Percentiles rank a stretch among this genome's conserved stretches.
Conservation (phyloP, 2,113 vertebrate species). For the Lophotis ruficrista region DNA sequence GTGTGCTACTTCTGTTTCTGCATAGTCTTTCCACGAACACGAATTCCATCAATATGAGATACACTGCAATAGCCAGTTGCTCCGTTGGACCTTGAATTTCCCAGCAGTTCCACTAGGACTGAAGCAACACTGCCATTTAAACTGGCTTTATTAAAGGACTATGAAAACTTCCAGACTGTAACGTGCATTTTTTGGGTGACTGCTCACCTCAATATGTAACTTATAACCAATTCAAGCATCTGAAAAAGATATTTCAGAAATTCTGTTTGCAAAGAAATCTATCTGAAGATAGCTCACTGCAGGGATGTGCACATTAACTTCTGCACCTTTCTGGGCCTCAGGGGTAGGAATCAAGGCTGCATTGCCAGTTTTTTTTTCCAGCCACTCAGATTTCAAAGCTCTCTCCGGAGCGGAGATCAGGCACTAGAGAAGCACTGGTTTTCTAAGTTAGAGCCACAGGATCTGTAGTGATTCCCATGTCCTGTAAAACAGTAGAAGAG, state of each 20-base stretch:
- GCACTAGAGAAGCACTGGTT: too few relatives aligned
- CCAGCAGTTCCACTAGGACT: neutral
- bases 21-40: neutral
- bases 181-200: neutral
- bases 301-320: neutral
- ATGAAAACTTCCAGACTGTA: neutral
- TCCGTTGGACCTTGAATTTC: neutral
- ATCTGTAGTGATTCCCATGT: neutral
- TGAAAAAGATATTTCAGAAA: neutral
- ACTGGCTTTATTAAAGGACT: neutral
- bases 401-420: neutral
- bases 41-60: neutral
- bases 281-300: neutral
- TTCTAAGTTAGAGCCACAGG: neutral
- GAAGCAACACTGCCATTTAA: neutral
- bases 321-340: neutral
- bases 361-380: neutral
- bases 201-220: neutral
- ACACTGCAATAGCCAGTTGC: neutral
- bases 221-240: neutral
- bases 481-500: neutral
- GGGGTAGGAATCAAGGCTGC: neutral
- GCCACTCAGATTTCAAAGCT: fast-evolving
- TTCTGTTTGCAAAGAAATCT: neutral
- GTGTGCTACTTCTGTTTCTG: neutral